Base-by-base conservation (phyloP, 2,888 invertebrate species). In the Aphodius sticticus region DNA sequence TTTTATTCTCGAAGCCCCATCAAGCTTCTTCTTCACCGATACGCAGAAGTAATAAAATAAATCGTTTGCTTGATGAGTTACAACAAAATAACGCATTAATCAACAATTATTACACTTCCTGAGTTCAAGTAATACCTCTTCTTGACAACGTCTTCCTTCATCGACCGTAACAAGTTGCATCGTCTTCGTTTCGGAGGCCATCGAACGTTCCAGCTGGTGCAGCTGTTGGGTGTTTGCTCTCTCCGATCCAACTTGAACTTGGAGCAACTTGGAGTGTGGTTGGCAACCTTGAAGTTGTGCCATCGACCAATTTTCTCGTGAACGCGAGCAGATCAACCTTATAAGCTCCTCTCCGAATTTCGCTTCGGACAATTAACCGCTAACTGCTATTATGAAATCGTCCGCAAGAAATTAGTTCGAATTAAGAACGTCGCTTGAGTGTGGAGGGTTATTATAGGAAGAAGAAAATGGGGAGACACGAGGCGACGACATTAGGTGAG, bases 321-420 rank as follows among this genome's bases (percentile, higher is more conserved):
- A 12, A 53, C 53, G 53, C 53, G 12, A 53, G 53, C 53, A 53
- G 53, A 53, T 53, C 53, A 53, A 53, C 53, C 53, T 53, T 53
- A 9, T 53, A 53, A 53, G 12, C 53, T 7, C 53, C 12, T 53
- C 26, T 2, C 26, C 26, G 26, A 26, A 53, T 53, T 53, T 53
- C 53, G 53, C 4, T 53, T 53, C 53, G 12, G 53, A 53, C 53
- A 53, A 53, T 53, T 53, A 53, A 53, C 2, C 12, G 53, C 53
- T 53, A 53, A 53, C 53, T 53, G 53, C 53, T 53, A 53, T 53
- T 53, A 53, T 53, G 53, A 53, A 53, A 53, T 53, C 53, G 53
- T 5, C 53, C 53, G 53, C 6, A 53, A 5, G 12, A 53, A 53
- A 53, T 53, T 53, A 53, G 53, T 53, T 53, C 9, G 53, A 53